These are phyloP conservation scores for Brevimyrus niger DNA, from an alignment of 2,113 vertebrate genomes.

Conservation along the genomic window DNA sequence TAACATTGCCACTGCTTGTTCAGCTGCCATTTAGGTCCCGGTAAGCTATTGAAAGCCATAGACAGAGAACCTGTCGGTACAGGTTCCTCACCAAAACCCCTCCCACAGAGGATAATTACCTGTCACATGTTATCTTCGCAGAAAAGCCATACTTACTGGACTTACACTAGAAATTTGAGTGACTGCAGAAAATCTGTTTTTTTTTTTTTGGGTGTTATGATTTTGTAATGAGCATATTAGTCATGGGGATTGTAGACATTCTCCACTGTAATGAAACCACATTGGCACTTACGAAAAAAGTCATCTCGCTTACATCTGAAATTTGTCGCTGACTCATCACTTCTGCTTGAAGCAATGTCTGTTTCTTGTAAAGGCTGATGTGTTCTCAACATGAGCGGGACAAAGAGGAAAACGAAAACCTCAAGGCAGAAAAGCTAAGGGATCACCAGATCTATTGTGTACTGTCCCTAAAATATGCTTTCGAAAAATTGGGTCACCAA, in stretches of 20 bases:
- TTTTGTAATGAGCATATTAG: not conserved
- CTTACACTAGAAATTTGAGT: not conserved
- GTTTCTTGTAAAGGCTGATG: not conserved
- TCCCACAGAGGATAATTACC: slow-evolving; percentile 10
- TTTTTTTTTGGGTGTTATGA: not conserved
- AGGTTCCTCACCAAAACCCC: not conserved
- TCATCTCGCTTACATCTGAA: not conserved
- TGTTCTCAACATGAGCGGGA: not conserved
- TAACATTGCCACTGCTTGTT: not conserved
- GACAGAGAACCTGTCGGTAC: not conserved
- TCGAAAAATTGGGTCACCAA: slow-evolving; percentile 9
- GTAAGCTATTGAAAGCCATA: not conserved
- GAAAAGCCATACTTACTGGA: not conserved
- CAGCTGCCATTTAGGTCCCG: not conserved
- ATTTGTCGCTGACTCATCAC: not conserved
- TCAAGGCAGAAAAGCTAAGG: not conserved
- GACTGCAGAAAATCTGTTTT: not conserved
- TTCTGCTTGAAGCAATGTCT: not conserved
- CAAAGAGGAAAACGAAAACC: not conserved
- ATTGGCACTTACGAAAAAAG: not conserved
- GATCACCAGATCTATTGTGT: not conserved
- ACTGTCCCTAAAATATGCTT: not conserved
- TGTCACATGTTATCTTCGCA: not conserved
- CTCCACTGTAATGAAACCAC: not conserved
- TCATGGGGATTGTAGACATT: not conserved